phyloP scores from a whole-genome alignment of 2,113 vertebrate genomes.

The Delphinus delphis region DNA sequence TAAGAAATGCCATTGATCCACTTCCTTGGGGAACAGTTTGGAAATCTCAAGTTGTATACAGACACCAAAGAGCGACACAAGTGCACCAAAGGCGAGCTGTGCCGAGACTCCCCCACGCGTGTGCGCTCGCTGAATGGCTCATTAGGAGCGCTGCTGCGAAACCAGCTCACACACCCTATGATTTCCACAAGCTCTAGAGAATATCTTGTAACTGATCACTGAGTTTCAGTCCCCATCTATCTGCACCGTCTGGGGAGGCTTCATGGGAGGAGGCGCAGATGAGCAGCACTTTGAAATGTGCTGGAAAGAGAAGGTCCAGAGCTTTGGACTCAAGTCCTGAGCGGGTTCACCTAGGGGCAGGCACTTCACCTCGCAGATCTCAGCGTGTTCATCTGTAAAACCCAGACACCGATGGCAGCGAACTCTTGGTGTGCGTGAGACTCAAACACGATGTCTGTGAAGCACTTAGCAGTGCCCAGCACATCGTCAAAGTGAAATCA shows the following conservation, averaged over 20 bases:
- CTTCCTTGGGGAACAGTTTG: conserved; percentile 44
- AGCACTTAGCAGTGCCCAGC: background rate
- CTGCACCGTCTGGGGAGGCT: conserved; percentile 25
- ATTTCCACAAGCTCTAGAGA: conserved; percentile 71
- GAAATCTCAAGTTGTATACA: conserved; percentile 63
- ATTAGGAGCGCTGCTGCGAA: conserved; percentile 63
- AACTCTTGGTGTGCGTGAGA: background rate
- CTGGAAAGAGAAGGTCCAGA: background rate
- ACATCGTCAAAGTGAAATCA: background rate
- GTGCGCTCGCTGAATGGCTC: conserved; percentile 69
- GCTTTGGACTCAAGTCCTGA: background rate
- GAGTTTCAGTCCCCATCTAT: conserved; percentile 24
- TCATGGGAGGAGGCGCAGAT: background rate
- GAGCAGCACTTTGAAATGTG: conserved; percentile 26
- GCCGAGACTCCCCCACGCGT: conserved; percentile 20
- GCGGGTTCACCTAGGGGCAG: background rate
- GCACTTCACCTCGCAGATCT: background rate
- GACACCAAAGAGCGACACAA: conserved; percentile 65
- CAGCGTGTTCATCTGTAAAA: background rate
- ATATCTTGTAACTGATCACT: conserved; percentile 62
- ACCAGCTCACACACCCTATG: conserved; percentile 53
- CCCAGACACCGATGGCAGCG: accelerated
- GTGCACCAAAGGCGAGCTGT: conserved; percentile 43
- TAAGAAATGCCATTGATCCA: conserved; percentile 8
- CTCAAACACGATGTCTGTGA: background rate